Percentiles rank a stretch among this genome's conserved stretches.
Evolutionary conservation across 2,797 vertebrate genomes (phyloP).

Genomic region (Chaenodraco wilsoni): DNA sequence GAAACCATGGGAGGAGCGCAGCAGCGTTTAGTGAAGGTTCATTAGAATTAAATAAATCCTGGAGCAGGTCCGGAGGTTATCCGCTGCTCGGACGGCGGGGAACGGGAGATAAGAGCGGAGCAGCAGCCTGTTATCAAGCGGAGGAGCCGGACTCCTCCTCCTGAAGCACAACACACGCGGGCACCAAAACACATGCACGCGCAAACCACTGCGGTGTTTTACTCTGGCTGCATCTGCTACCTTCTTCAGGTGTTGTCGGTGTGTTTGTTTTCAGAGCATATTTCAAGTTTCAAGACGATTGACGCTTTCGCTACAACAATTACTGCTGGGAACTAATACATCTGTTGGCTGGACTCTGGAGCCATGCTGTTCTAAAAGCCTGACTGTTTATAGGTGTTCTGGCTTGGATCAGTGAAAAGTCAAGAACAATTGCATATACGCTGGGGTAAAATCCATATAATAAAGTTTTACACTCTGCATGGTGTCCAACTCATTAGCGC

Average conservation of each 20-base stretch:
- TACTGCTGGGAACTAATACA: background rate
- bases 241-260: slow-evolving; percentile 51
- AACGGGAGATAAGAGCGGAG: slow-evolving; percentile 70
- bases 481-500: background rate
- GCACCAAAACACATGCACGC: slow-evolving; percentile 2
- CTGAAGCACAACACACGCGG: background rate
- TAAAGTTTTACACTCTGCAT: background rate
- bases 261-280: too few species aligned
- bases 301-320: background rate
- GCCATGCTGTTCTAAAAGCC: background rate
- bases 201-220: background rate
- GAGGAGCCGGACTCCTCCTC: slow-evolving; percentile 74
- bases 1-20: slow-evolving; percentile 78
- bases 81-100: slow-evolving; percentile 58
- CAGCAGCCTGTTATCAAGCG: slow-evolving; percentile 76
- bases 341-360: background rate
- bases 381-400: background rate
- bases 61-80: slow-evolving; percentile 47
- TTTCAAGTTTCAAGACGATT: too few species aligned
- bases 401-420: background rate
- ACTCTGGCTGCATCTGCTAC: slow-evolving; percentile 11
- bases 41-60: slow-evolving; percentile 55
- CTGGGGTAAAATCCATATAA: background rate
- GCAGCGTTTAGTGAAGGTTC: slow-evolving; percentile 23
- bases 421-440: background rate